phyloP scores from a whole-genome alignment of 2,888 invertebrate genomes.

The Lamellibrachia columna region DNA sequence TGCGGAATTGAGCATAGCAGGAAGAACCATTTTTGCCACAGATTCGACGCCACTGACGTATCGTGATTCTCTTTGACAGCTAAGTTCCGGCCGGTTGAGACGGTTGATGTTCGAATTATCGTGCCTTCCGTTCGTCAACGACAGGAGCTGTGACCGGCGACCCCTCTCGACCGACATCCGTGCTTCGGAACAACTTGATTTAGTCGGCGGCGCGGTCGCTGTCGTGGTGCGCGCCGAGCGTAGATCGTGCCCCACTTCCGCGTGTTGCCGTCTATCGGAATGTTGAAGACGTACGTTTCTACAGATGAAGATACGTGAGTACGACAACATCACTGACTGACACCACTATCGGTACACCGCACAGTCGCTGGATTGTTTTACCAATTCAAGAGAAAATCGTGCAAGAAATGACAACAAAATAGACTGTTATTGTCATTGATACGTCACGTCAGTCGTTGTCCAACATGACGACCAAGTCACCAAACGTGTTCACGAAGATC shows the following conservation, averaged over 20 bases:
- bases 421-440: background rate
- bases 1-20: background rate
- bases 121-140: background rate
- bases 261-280: background rate
- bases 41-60: conserved; percentile 1
- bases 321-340: background rate
- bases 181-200: background rate
- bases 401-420: background rate
- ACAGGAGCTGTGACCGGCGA: background rate
- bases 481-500: background rate
- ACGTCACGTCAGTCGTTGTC: background rate
- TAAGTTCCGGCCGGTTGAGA: background rate
- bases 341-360: background rate
- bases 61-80: background rate
- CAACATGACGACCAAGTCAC: background rate
- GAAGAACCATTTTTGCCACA: background rate
- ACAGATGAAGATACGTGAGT: background rate
- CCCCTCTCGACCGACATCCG: conserved; percentile 9
- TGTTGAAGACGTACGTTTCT: background rate
- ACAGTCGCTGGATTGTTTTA: background rate
- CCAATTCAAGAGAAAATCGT: background rate
- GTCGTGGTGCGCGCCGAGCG: background rate
- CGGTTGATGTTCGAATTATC: background rate
- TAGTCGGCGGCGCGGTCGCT: background rate
- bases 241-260: conserved; percentile 5